A percentile compares a stretch with the other conserved stretches of the same genome.
These are phyloP conservation scores for Eustalomyia histrio DNA, from an alignment of 2,888 invertebrate genomes.

Conservation along the genomic window DNA sequence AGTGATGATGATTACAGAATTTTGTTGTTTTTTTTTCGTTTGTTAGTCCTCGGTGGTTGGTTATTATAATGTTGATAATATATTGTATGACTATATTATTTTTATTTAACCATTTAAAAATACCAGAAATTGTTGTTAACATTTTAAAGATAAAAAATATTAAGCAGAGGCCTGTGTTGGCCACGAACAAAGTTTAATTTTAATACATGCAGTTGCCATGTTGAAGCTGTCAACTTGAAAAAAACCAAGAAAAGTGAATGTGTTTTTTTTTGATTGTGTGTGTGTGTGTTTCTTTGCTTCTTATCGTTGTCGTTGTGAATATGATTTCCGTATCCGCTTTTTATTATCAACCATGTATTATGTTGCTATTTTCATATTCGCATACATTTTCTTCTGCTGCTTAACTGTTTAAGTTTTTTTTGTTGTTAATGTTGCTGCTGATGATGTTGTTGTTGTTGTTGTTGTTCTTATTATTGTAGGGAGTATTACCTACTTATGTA, in stretches of 20 bases:
- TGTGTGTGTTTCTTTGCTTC: not conserved
- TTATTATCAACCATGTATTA: conserved; percentile 46
- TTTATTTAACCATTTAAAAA: not conserved
- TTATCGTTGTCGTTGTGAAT: conserved; percentile 6
- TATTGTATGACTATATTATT: not conserved
- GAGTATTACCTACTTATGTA: conserved; percentile 71
- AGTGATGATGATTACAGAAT: conserved; percentile 50
- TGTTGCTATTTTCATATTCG: conserved; percentile 8
- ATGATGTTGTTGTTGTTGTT: conserved; percentile 10
- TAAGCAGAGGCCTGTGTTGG: not conserved
- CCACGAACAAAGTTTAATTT: conserved; percentile 7
- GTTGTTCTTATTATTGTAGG: conserved; percentile 1
- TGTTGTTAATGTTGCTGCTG: not conserved
- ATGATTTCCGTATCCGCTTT: conserved; percentile 75
- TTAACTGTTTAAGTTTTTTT: not conserved
- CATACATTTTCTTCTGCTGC: not conserved
- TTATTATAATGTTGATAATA: conserved; percentile 1
- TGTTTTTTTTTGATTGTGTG: not conserved
- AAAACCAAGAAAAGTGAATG: not conserved
- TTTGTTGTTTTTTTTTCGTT: conserved; percentile 19
- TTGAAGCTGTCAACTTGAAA: not conserved
- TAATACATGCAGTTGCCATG: not conserved
- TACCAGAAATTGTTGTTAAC: not conserved
- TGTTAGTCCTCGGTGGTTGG: not conserved
- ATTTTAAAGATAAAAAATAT: not conserved